Evolutionary conservation across 2,888 invertebrate species (phyloP).

Genomic region (Polylopha cassiicola): DNA sequence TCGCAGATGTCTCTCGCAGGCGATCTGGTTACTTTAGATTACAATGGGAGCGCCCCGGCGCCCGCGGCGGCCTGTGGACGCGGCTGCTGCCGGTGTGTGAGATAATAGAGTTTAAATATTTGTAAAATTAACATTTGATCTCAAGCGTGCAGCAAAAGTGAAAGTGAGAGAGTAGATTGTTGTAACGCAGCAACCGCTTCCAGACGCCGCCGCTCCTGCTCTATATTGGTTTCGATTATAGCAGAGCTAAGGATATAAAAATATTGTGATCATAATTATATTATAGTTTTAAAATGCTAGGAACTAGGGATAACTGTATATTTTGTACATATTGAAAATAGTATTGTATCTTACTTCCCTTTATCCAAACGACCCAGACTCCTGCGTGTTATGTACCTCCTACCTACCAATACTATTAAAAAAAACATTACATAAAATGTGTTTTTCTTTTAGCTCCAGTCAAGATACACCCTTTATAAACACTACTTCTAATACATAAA

Average conservation of each 20-base stretch:
- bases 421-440: conserved; percentile 72
- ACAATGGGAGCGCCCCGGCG: conserved; percentile 20
- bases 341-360: conserved; percentile 77
- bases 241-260: conserved; percentile 69
- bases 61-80: conserved; percentile 38
- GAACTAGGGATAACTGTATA: conserved; percentile 72
- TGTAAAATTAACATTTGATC: conserved; percentile 76
- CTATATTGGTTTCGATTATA: conserved; percentile 49
- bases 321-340: conserved; percentile 78
- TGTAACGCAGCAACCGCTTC: conserved; percentile 54
- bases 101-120: conserved; percentile 69
- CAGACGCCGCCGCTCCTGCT: conserved; percentile 40
- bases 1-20: conserved; percentile 34
- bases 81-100: conserved; percentile 64
- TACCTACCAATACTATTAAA: conserved; percentile 79
- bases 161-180: conserved; percentile 62
- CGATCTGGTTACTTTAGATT: conserved; percentile 29
- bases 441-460: conserved; percentile 34
- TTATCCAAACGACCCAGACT: conserved; percentile 75
- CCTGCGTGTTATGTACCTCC: conserved; percentile 79
- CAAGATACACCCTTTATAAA: too few relatives aligned
- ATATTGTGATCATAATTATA: conserved; percentile 78
- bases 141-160: conserved; percentile 76
- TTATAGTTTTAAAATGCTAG: conserved; percentile 70
- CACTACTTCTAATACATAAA: conserved; percentile 3